Evolutionary conservation across 2,113 vertebrate genomes (phyloP).

Genomic region (Athene noctua): DNA sequence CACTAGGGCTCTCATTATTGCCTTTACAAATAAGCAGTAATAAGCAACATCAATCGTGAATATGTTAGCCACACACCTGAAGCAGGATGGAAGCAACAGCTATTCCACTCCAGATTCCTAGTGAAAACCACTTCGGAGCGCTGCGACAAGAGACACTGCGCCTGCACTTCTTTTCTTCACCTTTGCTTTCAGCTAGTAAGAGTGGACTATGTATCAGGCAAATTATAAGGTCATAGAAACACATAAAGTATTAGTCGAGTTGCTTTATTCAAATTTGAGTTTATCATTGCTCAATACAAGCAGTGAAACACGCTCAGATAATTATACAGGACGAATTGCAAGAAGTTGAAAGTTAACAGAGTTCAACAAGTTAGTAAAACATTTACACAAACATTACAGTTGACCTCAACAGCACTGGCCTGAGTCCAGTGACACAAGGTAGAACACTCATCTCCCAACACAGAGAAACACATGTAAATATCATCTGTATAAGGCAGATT

Average conservation of each 20-base stretch:
- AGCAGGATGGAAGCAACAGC: neutral
- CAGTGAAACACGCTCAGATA: neutral
- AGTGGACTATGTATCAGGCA: neutral
- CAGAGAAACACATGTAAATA: neutral
- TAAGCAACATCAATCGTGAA: neutral
- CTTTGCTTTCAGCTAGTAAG: neutral
- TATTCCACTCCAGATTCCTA: neutral
- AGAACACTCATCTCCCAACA: neutral
- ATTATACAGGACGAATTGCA: neutral
- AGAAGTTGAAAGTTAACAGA: neutral
- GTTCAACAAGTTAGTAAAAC: conserved; percentile 20
- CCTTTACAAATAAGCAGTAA: neutral
- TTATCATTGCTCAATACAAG: conserved; percentile 15
- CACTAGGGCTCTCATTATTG: neutral
- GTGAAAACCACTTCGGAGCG: neutral
- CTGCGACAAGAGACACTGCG: fast-evolving
- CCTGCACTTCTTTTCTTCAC: neutral
- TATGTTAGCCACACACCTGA: neutral
- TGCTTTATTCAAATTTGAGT: neutral
- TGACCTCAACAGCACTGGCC: neutral
- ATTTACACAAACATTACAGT: neutral
- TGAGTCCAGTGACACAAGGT: neutral
- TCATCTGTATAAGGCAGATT: neutral
- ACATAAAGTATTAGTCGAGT: neutral
- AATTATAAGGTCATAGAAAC: neutral